Conservation (phyloP, 2,113 vertebrate genomes). For the Podilymbus podiceps region DNA sequence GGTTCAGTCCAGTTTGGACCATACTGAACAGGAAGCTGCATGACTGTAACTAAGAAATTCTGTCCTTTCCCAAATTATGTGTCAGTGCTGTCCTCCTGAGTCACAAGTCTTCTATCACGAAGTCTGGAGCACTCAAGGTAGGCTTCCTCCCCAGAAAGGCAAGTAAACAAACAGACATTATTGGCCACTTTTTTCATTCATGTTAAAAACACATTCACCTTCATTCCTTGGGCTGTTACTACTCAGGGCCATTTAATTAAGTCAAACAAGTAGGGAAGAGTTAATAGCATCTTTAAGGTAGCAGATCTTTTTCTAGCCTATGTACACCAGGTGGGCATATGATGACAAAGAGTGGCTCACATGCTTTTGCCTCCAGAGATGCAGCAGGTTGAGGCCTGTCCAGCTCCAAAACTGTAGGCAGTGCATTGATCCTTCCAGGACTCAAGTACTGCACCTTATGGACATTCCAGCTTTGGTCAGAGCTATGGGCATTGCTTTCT, state of each 20-base stretch:
- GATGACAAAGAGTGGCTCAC: background rate
- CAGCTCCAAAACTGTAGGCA: background rate
- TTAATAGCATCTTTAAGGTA: background rate
- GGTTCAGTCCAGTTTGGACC: background rate
- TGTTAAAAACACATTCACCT: background rate
- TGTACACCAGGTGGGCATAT: accelerated
- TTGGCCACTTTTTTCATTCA: background rate
- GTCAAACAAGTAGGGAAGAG: background rate
- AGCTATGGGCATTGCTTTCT: background rate
- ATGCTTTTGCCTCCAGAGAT: background rate
- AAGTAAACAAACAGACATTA: background rate
- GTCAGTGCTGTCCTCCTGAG: background rate
- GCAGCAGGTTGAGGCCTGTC: accelerated
- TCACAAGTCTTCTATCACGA: background rate
- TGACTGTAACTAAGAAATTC: background rate
- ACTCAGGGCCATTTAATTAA: background rate
- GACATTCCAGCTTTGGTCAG: background rate
- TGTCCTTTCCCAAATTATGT: background rate
- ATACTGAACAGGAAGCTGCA: background rate
- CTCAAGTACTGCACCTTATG: background rate
- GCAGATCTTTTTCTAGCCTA: background rate
- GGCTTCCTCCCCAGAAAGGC: background rate
- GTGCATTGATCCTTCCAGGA: background rate
- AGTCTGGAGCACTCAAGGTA: background rate
- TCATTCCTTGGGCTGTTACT: background rate